Conservation (phyloP, 2,797 vertebrate species). For the Luscinia megarhynchos region DNA sequence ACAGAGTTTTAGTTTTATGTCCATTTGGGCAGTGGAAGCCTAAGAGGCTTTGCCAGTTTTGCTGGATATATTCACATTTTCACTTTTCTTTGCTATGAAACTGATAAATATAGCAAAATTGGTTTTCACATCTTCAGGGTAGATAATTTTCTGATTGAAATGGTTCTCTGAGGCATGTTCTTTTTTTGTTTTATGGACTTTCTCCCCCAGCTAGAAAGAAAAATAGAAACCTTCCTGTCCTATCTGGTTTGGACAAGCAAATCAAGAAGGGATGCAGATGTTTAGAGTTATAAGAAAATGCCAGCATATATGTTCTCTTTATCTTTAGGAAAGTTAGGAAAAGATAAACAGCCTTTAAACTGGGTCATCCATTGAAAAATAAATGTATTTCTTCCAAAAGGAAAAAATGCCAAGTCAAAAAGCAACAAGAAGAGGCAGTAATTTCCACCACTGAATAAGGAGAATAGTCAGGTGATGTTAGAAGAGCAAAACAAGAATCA, state of each 20-base stretch:
- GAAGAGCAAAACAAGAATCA: background rate
- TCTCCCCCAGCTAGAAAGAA: background rate
- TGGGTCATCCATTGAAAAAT: background rate
- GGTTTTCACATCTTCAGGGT: background rate
- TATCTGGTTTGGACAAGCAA: slow-evolving; percentile 6
- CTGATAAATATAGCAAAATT: slow-evolving; percentile 36
- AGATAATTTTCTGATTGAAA: slow-evolving; percentile 44
- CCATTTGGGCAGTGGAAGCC: background rate
- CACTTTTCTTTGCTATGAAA: slow-evolving; percentile 22
- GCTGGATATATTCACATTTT: slow-evolving; percentile 16
- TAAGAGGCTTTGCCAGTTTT: background rate
- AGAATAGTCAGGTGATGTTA: background rate
- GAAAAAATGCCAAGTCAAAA: background rate
- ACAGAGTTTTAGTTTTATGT: background rate
- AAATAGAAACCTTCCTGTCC: slow-evolving; percentile 10
- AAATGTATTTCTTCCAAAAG: background rate
- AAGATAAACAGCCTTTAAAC: background rate
- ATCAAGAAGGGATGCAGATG: background rate
- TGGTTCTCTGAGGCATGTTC: slow-evolving; percentile 1
- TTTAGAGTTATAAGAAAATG: background rate
- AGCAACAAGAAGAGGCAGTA: background rate
- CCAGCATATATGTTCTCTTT: background rate
- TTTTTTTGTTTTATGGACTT: slow-evolving; percentile 30
- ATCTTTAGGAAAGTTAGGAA: background rate
- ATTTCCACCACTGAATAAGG: background rate